Percentiles rank a stretch among this genome's conserved stretches.
phyloP scores from a whole-genome alignment of 2,888 invertebrate genomes.

The Clusia tigrina region DNA sequence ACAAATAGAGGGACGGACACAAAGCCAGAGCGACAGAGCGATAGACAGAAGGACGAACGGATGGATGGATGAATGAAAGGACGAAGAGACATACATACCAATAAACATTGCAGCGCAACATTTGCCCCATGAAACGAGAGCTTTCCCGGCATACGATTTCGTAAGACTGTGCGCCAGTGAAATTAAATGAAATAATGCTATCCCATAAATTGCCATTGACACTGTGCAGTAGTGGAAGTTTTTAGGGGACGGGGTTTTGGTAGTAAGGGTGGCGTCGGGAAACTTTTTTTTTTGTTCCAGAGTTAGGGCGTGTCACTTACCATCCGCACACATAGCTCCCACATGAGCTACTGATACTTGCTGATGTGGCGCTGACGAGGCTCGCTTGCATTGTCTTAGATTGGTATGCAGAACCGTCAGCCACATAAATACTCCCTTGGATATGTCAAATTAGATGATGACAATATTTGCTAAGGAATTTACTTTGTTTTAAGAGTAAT shows the following conservation, averaged over 20 bases:
- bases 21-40: neutral
- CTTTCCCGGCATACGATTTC: neutral
- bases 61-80: neutral
- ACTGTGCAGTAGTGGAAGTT: neutral
- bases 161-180: neutral
- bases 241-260: neutral
- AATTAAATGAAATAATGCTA: slow-evolving; percentile 12
- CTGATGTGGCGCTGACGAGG: too few species aligned
- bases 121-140: neutral
- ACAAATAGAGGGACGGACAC: neutral
- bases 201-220: slow-evolving; percentile 16
- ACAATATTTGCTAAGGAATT: slow-evolving; percentile 24
- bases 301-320: neutral
- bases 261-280: too few species aligned
- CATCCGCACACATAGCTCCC: slow-evolving; percentile 15
- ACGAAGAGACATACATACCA: neutral
- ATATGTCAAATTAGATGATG: slow-evolving; percentile 25
- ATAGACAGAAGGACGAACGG: neutral
- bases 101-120: neutral
- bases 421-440: slow-evolving; percentile 13
- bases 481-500: slow-evolving; percentile 24
- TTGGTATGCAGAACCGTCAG: too few species aligned
- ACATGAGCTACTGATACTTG: slow-evolving; percentile 10
- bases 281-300: neutral
- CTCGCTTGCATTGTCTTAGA: too few species aligned